phyloP scores from a whole-genome alignment of 2,888 invertebrate genomes.

The Tetanocera ferruginea region DNA sequence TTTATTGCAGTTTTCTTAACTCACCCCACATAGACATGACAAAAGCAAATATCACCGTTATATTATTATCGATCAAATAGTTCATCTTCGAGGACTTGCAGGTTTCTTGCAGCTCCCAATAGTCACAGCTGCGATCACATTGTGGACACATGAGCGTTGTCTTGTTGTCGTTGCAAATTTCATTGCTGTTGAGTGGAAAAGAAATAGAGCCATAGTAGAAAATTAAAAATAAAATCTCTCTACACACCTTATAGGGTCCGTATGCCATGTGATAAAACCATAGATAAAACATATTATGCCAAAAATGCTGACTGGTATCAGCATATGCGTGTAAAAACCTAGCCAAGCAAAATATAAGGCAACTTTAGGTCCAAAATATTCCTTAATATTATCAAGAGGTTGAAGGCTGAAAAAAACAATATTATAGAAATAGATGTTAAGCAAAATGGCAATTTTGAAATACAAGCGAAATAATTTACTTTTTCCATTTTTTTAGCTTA shows the following conservation, averaged over 20 bases:
- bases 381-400: constrained; percentile 82
- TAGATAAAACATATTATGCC: constrained; percentile 78
- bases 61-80: constrained; percentile 86
- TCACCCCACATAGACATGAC: constrained; percentile 86
- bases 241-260: constrained; percentile 69
- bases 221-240: neutral
- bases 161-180: constrained; percentile 73
- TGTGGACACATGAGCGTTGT: constrained; percentile 84
- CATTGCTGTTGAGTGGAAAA: constrained; percentile 66
- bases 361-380: constrained; percentile 83
- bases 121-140: constrained; percentile 82
- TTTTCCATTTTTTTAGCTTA: constrained; percentile 76
- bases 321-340: constrained; percentile 87
- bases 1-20: constrained; percentile 34
- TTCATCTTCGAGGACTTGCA: constrained; percentile 81
- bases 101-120: constrained; percentile 79
- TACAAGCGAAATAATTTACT: constrained; percentile 65
- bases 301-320: constrained; percentile 80
- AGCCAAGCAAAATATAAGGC: constrained; percentile 88
- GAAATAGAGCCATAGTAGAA: neutral
- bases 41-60: constrained; percentile 82
- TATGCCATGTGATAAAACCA: constrained; percentile 71
- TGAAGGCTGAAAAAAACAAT: constrained; percentile 70
- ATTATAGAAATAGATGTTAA: neutral
- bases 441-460: neutral